Evolutionary conservation across 2,797 vertebrate genomes (phyloP).

Genomic region (Huso huso): DNA sequence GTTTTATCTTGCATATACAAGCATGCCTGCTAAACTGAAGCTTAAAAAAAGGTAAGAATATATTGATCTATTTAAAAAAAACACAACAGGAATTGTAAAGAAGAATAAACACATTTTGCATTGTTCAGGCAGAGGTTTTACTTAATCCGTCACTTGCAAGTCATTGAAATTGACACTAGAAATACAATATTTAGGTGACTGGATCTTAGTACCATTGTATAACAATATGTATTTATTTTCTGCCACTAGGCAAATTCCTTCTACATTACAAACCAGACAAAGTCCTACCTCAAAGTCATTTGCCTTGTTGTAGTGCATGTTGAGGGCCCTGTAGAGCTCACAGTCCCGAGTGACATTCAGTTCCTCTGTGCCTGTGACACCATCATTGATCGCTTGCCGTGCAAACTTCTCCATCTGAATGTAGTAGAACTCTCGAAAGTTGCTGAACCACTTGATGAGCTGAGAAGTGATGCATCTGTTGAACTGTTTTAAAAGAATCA

Average conservation of each 20-base stretch:
- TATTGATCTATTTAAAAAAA: too few relatives aligned
- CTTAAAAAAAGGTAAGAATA: too few relatives aligned
- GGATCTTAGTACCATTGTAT: too few relatives aligned
- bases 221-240: conserved; percentile 21
- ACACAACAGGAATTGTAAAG: too few relatives aligned
- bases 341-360: conserved; percentile 91
- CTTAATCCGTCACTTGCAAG: too few relatives aligned
- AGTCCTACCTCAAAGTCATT: conserved; percentile 95
- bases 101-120: too few relatives aligned
- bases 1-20: too few relatives aligned
- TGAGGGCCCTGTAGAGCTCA: conserved; percentile 94
- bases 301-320: conserved; percentile 99
- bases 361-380: conserved; percentile 83
- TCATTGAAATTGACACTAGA: too few relatives aligned
- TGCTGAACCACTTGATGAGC: conserved; percentile 99
- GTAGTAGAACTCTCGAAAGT: conserved; percentile 99
- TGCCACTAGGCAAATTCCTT: background rate
- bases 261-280: conserved; percentile 27
- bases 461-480: conserved; percentile 99
- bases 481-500: conserved; percentile 62
- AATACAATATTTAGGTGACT: too few relatives aligned
- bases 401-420: conserved; percentile 99
- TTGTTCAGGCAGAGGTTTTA: too few relatives aligned
- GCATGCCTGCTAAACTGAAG: too few relatives aligned
- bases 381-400: conserved; percentile 92